phyloP scores from a whole-genome alignment of 2,113 vertebrate genomes.

The Rhagologus leucostigma region DNA sequence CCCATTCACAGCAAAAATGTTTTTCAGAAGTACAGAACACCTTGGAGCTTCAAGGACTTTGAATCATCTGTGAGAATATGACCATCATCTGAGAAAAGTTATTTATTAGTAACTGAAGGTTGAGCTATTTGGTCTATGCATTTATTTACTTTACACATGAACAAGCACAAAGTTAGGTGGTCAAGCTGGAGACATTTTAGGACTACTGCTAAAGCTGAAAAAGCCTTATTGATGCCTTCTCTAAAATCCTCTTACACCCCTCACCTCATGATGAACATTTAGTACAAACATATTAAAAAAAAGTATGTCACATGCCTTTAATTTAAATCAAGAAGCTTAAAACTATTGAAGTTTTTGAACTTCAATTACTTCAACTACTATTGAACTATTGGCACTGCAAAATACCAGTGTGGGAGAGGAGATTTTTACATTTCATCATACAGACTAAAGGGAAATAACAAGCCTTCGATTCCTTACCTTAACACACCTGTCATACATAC shows the following conservation, averaged over 20 bases:
- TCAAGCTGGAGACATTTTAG: not conserved
- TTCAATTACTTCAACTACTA: no score
- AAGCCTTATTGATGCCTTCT: not conserved
- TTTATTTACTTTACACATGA: not conserved
- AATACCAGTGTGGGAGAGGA: not conserved
- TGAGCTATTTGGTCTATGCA: not conserved
- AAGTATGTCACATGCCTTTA: not conserved
- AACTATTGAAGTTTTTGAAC: not conserved
- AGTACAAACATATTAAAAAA: not conserved
- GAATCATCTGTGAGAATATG: not conserved
- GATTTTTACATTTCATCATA: not conserved
- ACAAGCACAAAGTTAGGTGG: not conserved
- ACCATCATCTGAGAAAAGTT: not conserved
- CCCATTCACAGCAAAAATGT: not conserved
- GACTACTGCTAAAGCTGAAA: not conserved
- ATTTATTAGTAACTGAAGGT: not conserved
- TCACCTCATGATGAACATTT: not conserved
- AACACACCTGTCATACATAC: not conserved
- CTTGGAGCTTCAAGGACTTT: not conserved
- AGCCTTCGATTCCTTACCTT: not conserved
- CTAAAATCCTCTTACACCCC: not conserved
- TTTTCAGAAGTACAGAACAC: not conserved
- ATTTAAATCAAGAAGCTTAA: not conserved
- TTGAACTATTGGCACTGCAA: not conserved
- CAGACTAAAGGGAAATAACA: not conserved